Percentiles rank a stretch among this genome's conserved stretches.
Conservation (phyloP, 2,113 vertebrate species). For the Pelecanus crispus region DNA sequence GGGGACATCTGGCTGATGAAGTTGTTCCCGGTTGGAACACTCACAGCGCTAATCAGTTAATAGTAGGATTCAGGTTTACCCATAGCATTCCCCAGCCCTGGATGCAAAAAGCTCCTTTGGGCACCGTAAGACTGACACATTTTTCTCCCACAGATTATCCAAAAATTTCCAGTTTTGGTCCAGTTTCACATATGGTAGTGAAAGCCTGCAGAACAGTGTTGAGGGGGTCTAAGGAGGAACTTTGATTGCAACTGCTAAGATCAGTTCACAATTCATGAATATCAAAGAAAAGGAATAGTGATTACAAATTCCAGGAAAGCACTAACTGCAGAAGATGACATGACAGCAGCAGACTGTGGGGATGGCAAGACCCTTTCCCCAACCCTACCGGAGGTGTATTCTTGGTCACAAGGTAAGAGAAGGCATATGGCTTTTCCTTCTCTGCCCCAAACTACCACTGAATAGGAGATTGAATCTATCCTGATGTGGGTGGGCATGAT, state of each 20-base stretch:
- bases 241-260: not conserved
- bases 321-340: not conserved
- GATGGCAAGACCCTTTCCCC: not conserved
- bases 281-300: not conserved
- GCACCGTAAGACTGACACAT: not conserved
- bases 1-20: not conserved
- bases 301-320: not conserved
- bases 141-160: not conserved
- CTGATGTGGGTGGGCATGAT: fast-evolving
- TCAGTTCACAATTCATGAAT: not conserved
- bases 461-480: not conserved
- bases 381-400: not conserved
- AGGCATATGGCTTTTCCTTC: not conserved
- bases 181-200: not conserved
- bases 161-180: not conserved
- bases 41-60: not conserved
- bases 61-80: not conserved
- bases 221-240: not conserved
- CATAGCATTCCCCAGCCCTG: not conserved
- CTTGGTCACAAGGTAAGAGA: not conserved
- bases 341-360: not conserved
- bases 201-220: not conserved
- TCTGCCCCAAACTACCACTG: not conserved
- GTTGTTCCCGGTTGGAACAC: not conserved
- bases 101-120: not conserved